These are phyloP conservation scores for Bergia sp. DNA, from an alignment of 92 coral and sea anemone species.

Conservation along the genomic window DNA sequence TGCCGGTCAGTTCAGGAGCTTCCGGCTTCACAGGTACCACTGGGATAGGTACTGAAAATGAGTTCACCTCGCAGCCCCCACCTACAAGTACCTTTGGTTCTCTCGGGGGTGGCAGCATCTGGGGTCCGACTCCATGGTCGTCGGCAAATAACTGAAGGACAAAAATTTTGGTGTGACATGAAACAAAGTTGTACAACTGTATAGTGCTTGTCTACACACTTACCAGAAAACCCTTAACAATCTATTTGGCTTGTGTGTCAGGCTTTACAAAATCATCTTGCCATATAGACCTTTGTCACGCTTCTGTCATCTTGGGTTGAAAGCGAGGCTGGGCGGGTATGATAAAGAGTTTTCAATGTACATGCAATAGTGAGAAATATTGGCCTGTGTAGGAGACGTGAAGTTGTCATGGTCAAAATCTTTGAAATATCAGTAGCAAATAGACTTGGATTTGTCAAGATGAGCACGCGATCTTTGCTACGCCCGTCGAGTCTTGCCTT, in stretches of 20 bases:
- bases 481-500: too few relatives aligned
- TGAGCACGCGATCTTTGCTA: too few relatives aligned
- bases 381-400: too few relatives aligned
- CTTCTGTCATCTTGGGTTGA: too few relatives aligned
- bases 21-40: conserved; percentile 16
- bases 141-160: conserved; percentile 38
- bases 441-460: too few relatives aligned
- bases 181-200: conserved; percentile 1
- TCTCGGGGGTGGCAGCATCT: conserved; percentile 40
- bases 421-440: too few relatives aligned
- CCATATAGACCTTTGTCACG: too few relatives aligned
- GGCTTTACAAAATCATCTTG: neutral
- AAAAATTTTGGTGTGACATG: neutral
- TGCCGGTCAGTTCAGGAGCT: conserved; percentile 31
- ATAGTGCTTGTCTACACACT: neutral
- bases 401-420: too few relatives aligned
- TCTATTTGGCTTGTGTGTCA: neutral
- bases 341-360: too few relatives aligned
- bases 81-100: conserved; percentile 33
- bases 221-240: neutral
- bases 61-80: conserved; percentile 32
- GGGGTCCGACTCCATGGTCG: conserved; percentile 44
- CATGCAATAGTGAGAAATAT: too few relatives aligned
- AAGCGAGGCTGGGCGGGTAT: too few relatives aligned
- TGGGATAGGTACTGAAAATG: conserved; percentile 20